A percentile compares a stretch with the other conserved stretches of the same genome.
These are phyloP conservation scores for Macrophya alboannulata DNA, from an alignment of 2,888 invertebrate species.

Conservation along the genomic window DNA sequence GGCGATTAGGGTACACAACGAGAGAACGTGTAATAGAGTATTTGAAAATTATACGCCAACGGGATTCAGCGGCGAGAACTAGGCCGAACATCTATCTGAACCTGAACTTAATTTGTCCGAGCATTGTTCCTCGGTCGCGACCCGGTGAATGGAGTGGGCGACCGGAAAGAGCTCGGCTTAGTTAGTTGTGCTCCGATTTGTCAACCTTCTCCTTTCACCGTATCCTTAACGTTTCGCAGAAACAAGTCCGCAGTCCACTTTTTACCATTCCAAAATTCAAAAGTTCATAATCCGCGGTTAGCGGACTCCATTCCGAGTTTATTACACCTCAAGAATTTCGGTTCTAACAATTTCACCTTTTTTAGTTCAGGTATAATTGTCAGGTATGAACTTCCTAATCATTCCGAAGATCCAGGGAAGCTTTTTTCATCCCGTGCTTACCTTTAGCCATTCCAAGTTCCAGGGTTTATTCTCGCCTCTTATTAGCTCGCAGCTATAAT, in stretches of 20 bases:
- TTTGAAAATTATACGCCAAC: constrained; percentile 49
- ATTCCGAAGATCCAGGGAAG: not conserved
- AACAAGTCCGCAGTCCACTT: not conserved
- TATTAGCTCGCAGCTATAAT: not conserved
- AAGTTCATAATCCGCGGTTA: not conserved
- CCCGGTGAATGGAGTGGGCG: constrained; percentile 44
- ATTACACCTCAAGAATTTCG: not conserved
- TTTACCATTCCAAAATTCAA: not conserved
- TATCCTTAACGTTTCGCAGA: not conserved
- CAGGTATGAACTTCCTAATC: not conserved
- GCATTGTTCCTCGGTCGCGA: constrained; percentile 53
- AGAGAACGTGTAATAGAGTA: not conserved
- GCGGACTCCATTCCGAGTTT: not conserved
- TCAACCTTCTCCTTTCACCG: constrained; percentile 31
- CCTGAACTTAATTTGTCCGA: constrained; percentile 53
- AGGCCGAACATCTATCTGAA: constrained; percentile 50
- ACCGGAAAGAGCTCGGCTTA: constrained; percentile 42
- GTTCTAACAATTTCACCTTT: not conserved
- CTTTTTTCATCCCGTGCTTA: not conserved
- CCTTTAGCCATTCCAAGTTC: not conserved
- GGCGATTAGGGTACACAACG: constrained; percentile 5
- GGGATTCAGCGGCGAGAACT: constrained; percentile 49
- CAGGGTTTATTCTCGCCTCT: constrained; percentile 21
- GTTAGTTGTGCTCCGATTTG: constrained; percentile 36
- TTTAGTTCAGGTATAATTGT: constrained; percentile 11